phyloP scores from a whole-genome alignment of 2,888 invertebrate genomes.

The Mayetiola destructor region DNA sequence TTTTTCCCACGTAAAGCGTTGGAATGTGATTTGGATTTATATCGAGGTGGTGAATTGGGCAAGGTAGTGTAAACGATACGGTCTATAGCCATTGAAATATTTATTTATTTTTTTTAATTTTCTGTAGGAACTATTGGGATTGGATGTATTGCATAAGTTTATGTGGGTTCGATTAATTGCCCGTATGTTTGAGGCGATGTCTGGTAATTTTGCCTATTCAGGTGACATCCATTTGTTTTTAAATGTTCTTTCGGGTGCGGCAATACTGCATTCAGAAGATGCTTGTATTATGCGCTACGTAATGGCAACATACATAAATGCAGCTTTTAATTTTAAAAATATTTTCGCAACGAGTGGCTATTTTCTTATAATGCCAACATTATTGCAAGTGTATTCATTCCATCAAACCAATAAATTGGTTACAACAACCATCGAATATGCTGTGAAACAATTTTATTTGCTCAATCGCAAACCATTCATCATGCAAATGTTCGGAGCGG shows the following conservation, averaged over 20 bases:
- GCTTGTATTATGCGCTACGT: conserved; percentile 89
- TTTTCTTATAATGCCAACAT: conserved; percentile 91
- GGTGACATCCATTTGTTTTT: conserved; percentile 95
- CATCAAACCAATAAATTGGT: conserved; percentile 94
- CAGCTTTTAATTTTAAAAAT: conserved; percentile 95
- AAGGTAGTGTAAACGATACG: conserved; percentile 40
- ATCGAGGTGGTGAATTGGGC: conserved; percentile 78
- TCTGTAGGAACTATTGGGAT: conserved; percentile 60
- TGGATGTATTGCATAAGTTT: conserved; percentile 95
- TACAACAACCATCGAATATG: conserved; percentile 91
- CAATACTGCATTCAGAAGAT: conserved; percentile 94
- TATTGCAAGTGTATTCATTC: conserved; percentile 91
- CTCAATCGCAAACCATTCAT: conserved; percentile 97
- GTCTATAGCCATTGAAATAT: background rate
- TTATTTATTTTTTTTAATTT: background rate
- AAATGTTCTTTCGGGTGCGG: conserved; percentile 91
- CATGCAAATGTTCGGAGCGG: conserved; percentile 97
- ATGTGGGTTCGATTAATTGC: conserved; percentile 96
- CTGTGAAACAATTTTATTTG: conserved; percentile 95
- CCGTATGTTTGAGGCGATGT: conserved; percentile 96
- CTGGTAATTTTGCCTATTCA: conserved; percentile 90
- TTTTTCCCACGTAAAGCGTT: conserved; percentile 96
- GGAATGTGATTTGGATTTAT: conserved; percentile 88
- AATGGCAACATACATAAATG: conserved; percentile 94
- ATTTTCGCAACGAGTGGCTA: conserved; percentile 97